phyloP scores from a whole-genome alignment of 1,140 invertebrate species.

The Ips typographus region DNA sequence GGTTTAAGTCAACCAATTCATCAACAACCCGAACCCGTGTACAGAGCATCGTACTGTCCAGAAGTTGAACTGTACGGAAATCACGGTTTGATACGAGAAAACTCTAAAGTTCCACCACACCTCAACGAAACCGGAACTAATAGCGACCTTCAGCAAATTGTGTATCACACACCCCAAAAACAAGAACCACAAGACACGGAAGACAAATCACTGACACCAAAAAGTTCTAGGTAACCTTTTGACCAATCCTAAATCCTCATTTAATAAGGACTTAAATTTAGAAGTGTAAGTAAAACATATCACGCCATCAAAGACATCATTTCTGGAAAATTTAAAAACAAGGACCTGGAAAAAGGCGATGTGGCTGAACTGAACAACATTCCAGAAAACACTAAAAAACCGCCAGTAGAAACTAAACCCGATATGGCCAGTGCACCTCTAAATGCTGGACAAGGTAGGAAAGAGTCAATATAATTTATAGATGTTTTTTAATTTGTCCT shows the following conservation, averaged over 20 bases:
- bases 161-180: conserved; percentile 44
- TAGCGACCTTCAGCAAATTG: conserved; percentile 29
- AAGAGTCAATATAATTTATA: background rate
- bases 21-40: conserved; percentile 39
- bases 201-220: conserved; percentile 4
- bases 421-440: conserved; percentile 52
- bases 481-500: background rate
- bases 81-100: conserved; percentile 42
- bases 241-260: background rate
- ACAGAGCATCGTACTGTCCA: conserved; percentile 45
- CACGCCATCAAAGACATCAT: conserved; percentile 84
- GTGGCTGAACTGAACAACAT: conserved; percentile 65
- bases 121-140: conserved; percentile 22
- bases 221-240: conserved; percentile 8
- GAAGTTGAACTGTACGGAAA: conserved; percentile 46
- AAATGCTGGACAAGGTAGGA: conserved; percentile 52
- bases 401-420: conserved; percentile 52
- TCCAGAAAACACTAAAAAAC: conserved; percentile 61
- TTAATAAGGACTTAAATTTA: conserved; percentile 13
- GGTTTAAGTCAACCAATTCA: conserved; percentile 41
- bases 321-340: conserved; percentile 74
- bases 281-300: conserved; percentile 72
- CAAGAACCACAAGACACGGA: background rate
- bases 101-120: conserved; percentile 29
- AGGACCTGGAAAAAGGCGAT: conserved; percentile 55